Evolutionary conservation across 2,797 vertebrate species (phyloP), one percentile per base, ranked within the genome.

Genomic region (Denticeps clupeoides): DNA sequence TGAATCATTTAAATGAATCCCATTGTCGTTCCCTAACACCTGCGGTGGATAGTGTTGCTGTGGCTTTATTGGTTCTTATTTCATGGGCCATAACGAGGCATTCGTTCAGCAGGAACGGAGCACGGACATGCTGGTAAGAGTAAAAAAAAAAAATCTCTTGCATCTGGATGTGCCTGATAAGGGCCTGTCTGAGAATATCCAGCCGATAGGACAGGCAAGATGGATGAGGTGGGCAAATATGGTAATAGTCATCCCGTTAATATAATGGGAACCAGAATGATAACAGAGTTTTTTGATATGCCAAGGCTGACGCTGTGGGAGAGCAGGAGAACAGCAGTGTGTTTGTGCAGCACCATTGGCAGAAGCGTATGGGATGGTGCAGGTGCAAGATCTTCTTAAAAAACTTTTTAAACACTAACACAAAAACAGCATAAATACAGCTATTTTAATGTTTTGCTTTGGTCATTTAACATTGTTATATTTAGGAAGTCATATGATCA

Each of bases 151-250:
- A 49, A 33, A 27, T 31, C 23, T 10, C 9, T 22, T 46, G 49
- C 46, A 50, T 13, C 51, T 56, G 62, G 62, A 66, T 68, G 49
- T 22, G 49, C 42, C 45, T 58, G 70, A 70, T 66, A 64, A 47
- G 63, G 60, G 51, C 48, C 55, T 66, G 46, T 51, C 63, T 64
- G 56, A 58, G 58, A 53, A 47, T 50, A 48, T 42, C 54, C 35
- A 69, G 54, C 67, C 62, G 67, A 74, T 61, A 70, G 60, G 58
- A 69, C 58, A 56, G 59, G 56, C 33, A 71, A 73, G 79, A 82
- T 70, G 65, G 74, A 83, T 80, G 77, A 71, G 68, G 67, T 56
- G 64, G 68, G 71, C 69, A 72, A 75, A 78, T 74, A 73, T 66
- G 72, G 65, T 68, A 57, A 59, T 64, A 59, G 65, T 70, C 62